Percentiles rank a stretch among this genome's conserved stretches.
phyloP scores from a whole-genome alignment of 1,140 invertebrate genomes.

The Tachypleus tridentatus region DNA sequence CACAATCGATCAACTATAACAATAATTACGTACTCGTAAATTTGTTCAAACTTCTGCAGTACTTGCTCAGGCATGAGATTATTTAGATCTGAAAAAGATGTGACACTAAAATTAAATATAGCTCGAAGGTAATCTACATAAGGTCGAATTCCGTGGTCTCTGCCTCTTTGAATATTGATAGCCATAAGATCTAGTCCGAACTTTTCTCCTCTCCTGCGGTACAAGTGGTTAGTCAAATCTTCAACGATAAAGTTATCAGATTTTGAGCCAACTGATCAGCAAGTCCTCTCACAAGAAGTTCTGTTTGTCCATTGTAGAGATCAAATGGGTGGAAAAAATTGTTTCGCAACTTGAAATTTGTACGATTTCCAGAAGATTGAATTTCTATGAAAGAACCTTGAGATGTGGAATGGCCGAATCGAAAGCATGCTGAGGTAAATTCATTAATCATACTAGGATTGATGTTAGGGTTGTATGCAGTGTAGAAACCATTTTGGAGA shows the following conservation, averaged over 20 bases:
- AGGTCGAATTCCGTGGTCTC: slow-evolving; percentile 33
- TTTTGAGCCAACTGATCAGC: slow-evolving; percentile 41
- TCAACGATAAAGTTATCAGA: slow-evolving; percentile 26
- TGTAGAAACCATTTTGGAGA: slow-evolving; percentile 6
- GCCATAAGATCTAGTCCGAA: slow-evolving; percentile 61
- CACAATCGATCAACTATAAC: too few species aligned
- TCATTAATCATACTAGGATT: slow-evolving; percentile 30
- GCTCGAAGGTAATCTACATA: slow-evolving; percentile 26
- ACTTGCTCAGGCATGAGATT: slow-evolving; percentile 13
- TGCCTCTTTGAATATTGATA: slow-evolving; percentile 69
- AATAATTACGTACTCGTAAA: slow-evolving; percentile 13
- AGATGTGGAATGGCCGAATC: slow-evolving; percentile 35
- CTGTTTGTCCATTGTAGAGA: slow-evolving; percentile 26
- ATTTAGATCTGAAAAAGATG: slow-evolving; percentile 19
- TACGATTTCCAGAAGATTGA: slow-evolving; percentile 10
- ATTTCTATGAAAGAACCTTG: slow-evolving; percentile 18
- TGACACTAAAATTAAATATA: slow-evolving; percentile 20
- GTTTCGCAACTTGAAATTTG: slow-evolving; percentile 19
- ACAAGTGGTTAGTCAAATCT: slow-evolving; percentile 23
- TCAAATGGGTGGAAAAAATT: slow-evolving; percentile 24
- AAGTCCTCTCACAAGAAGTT: slow-evolving; percentile 48
- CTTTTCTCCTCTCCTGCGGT: slow-evolving; percentile 10
- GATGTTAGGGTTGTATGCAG: slow-evolving; percentile 21
- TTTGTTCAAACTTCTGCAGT: slow-evolving; percentile 12
- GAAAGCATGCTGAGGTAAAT: slow-evolving; percentile 22